These are phyloP conservation scores for Globodera ellingtonae DNA, from an alignment of 1,140 invertebrate genomes.

Conservation along the genomic window DNA sequence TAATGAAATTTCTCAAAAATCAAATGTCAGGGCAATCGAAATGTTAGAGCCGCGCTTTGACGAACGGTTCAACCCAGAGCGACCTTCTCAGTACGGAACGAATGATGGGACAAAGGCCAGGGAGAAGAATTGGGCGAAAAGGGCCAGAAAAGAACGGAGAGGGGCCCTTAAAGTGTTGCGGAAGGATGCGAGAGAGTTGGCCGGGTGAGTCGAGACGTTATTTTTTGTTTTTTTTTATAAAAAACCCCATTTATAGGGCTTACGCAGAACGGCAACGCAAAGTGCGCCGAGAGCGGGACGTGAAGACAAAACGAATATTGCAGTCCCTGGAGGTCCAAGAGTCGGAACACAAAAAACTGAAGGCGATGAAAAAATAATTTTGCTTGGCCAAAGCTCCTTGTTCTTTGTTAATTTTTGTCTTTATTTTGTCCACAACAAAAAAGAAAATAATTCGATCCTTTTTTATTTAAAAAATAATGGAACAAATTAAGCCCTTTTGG, in stretches of 20 bases:
- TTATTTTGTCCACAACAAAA: not conserved
- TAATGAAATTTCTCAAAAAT: not conserved
- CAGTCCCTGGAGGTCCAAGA: conserved; percentile 36
- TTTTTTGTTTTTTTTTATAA: not conserved
- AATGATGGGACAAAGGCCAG: conserved; percentile 23
- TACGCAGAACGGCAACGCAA: conserved; percentile 32
- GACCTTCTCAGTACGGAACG: not conserved
- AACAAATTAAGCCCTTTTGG: too few species aligned
- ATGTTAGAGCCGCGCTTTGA: conserved; percentile 37
- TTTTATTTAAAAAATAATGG: too few species aligned
- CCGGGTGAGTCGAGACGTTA: conserved; percentile 18
- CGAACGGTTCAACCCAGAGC: conserved; percentile 37
- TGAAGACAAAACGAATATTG: conserved; percentile 41
- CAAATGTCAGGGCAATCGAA: conserved; percentile 16
- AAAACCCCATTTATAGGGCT: conserved; percentile 16
- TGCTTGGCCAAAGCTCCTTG: too few species aligned
- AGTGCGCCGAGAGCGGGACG: conserved; percentile 25
- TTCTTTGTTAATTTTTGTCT: conserved; percentile 11
- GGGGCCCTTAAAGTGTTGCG: conserved; percentile 38
- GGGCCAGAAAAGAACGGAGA: conserved; percentile 29
- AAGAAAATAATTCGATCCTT: too few species aligned
- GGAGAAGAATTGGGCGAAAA: conserved; percentile 26
- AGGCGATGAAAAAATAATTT: conserved; percentile 19
- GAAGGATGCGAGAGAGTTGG: conserved; percentile 33
- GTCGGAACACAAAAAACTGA: conserved; percentile 42